phyloP scores from a whole-genome alignment of 2,888 invertebrate genomes.

The Pinctada fucata region DNA sequence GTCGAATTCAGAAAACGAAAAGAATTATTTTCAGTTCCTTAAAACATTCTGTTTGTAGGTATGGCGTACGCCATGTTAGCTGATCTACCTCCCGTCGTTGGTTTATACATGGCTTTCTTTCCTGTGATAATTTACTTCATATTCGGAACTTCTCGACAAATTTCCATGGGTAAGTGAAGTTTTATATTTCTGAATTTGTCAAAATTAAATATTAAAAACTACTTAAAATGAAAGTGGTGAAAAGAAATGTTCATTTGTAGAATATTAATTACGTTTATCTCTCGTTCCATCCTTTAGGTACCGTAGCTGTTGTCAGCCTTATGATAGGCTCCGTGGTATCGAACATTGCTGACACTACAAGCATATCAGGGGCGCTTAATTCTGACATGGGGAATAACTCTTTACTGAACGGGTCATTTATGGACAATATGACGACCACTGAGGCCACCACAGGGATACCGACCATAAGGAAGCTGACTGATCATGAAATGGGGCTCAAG shows the following conservation, averaged over 20 bases:
- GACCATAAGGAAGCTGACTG: not conserved
- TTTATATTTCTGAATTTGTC: too few relatives aligned
- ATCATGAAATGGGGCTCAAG: conserved; percentile 54
- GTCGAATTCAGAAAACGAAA: too few relatives aligned
- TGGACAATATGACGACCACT: not conserved
- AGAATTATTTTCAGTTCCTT: not conserved
- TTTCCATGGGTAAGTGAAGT: conserved; percentile 89
- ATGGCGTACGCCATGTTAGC: conserved; percentile 80
- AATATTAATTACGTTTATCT: not conserved
- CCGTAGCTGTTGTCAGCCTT: conserved; percentile 71
- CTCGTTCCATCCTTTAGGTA: conserved; percentile 51
- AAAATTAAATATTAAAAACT: too few relatives aligned
- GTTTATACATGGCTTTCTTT: conserved; percentile 92
- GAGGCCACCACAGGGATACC: not conserved
- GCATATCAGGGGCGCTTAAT: not conserved
- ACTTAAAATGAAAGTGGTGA: not conserved
- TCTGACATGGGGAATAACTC: conserved; percentile 3
- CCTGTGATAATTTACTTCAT: conserved; percentile 90
- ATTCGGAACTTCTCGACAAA: conserved; percentile 92
- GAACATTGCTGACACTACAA: conserved; percentile 32
- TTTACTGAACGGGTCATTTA: not conserved
- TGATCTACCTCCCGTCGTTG: conserved; percentile 78
- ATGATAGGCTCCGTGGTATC: conserved; percentile 65
- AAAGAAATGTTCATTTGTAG: not conserved
- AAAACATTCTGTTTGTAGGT: conserved; percentile 65